These are phyloP conservation scores for Chlorospingus semifuscus DNA, from an alignment of 2,797 vertebrate genomes.

Conservation along the genomic window DNA sequence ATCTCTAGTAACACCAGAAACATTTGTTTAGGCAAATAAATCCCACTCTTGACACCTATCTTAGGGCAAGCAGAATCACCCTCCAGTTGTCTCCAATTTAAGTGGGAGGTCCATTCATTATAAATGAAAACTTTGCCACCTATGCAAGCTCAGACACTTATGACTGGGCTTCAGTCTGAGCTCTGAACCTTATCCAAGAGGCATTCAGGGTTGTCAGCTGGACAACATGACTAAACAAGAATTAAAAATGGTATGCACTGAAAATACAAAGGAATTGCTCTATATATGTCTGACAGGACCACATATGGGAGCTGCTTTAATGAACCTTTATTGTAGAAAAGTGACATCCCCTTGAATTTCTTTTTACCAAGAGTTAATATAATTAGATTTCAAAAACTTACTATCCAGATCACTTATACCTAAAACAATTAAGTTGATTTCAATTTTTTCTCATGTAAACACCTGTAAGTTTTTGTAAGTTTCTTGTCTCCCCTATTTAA, in stretches of 20 bases:
- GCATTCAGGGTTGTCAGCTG: background rate
- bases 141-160: background rate
- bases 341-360: background rate
- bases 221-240: background rate
- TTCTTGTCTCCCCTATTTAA: background rate
- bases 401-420: background rate
- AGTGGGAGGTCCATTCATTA: background rate
- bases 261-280: background rate
- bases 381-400: background rate
- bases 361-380: background rate
- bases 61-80: background rate
- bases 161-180: background rate
- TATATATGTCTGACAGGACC: background rate
- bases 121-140: background rate
- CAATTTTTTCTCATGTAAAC: background rate
- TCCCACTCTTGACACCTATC: background rate
- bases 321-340: background rate
- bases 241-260: background rate
- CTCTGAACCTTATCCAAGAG: background rate
- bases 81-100: background rate
- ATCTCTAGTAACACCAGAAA: background rate
- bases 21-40: background rate
- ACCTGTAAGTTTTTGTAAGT: background rate
- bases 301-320: background rate
- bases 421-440: background rate